Evolutionary conservation across 2,113 vertebrate genomes (phyloP), one percentile per base, ranked within the genome.

Genomic region (Oenanthe oenanthe): DNA sequence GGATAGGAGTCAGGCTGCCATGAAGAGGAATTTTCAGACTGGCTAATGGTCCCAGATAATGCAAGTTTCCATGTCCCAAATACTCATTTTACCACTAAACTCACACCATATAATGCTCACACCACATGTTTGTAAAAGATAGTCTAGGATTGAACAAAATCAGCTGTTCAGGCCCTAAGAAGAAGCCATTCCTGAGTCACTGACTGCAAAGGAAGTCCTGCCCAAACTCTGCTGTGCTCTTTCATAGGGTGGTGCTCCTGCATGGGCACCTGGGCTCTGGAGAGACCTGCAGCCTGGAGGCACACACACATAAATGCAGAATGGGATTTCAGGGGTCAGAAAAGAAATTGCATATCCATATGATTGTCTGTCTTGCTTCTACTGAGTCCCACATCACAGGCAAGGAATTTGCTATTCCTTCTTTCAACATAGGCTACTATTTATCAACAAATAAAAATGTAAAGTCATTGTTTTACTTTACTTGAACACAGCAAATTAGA

Each of bases 201-300:
- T n/a, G 26, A 48, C 14, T 17, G 2, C 17, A 71, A 32, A 50
- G 19, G 26, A 82, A 45, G 4, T 56, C 10, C 24, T 67, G 24
- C 14, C 17, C 15, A 45, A 42, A 26, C 4, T 26, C 29, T 13
- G 10, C 28, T 65, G 13, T n/a, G 21, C 7, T 68, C 12, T 17
- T 24, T 51, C 24, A 7, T 4, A 12, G 5, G 5, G 4, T 43
- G 17, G 3, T 47, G 32, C 4, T 65, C 7, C 19, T 2, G 1
- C 0, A 0, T 2, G 1, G 11, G 40, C 17, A 19, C 32, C 21
- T 4, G 24, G 14, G 18, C 29, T 63, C 60, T 60, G 6, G 17
- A 61, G 13, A 67, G 19, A 31, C 6, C 6, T 19, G 7, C 13
- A 70, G 15, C 16, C 22, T 54, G 17, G 4, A 53, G 11, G 9